Percentiles rank a stretch among this genome's conserved stretches.
Evolutionary conservation across 2,888 invertebrate species (phyloP).

Genomic region (Cheilosia vernalis): DNA sequence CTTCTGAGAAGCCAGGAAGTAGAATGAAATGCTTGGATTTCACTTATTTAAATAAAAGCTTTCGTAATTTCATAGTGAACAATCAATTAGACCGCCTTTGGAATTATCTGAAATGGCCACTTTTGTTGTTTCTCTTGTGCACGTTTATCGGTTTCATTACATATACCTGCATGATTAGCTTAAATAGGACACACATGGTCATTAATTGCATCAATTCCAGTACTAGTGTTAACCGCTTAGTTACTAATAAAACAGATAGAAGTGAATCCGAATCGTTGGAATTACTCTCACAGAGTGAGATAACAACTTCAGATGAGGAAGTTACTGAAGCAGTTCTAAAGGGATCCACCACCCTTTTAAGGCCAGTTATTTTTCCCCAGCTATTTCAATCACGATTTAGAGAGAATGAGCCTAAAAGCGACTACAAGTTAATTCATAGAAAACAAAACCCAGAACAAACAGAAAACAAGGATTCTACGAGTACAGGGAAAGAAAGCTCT

Average conservation of each 20-base stretch:
- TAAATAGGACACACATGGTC: constrained; percentile 16
- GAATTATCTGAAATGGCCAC: constrained; percentile 55
- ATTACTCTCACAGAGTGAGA: constrained; percentile 13
- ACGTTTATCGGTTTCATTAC: constrained; percentile 31
- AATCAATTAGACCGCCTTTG: constrained; percentile 28
- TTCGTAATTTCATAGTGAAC: constrained; percentile 23
- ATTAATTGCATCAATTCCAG: constrained; percentile 32
- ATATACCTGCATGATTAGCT: constrained; percentile 36
- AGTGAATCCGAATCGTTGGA: constrained; percentile 1
- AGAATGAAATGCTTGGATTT: constrained; percentile 32
- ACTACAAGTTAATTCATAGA: constrained; percentile 33
- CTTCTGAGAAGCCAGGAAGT: constrained; percentile 33
- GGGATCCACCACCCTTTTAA: constrained; percentile 50
- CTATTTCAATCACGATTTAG: constrained; percentile 8
- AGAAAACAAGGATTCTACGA: background rate
- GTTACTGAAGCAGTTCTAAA: constrained; percentile 36
- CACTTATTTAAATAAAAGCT: constrained; percentile 14
- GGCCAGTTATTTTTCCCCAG: constrained; percentile 43
- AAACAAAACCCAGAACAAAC: constrained; percentile 26
- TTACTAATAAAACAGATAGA: constrained; percentile 1
- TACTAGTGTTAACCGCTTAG: constrained; percentile 7
- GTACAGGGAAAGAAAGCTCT: constrained; percentile 1
- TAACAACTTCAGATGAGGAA: constrained; percentile 23
- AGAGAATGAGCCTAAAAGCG: constrained; percentile 38
- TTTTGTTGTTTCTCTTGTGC: constrained; percentile 21